Evolutionary conservation across 2,113 vertebrate species (phyloP).

Genomic region (Oreochromis tanganicae): DNA sequence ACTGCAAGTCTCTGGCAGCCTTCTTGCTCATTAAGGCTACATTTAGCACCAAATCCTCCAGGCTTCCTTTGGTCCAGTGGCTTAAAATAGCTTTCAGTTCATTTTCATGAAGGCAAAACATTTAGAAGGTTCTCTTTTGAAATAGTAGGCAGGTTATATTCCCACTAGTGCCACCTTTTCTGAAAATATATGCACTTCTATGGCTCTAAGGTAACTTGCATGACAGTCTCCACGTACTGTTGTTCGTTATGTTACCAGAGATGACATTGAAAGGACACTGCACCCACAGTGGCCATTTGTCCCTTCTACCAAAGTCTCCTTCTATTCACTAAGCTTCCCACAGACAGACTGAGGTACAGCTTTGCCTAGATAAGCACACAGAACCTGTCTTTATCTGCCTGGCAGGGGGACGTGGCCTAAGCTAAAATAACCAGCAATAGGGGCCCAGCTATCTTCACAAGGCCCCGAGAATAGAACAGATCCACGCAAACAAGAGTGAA

Average conservation of each 20-base stretch:
- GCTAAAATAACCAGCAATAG: constrained; percentile 51
- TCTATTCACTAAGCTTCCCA: constrained; percentile 35
- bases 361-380: constrained; percentile 54
- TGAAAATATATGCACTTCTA: background rate
- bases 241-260: background rate
- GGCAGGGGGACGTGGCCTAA: constrained; percentile 34
- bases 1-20: background rate
- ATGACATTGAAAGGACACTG: constrained; percentile 49
- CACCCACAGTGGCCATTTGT: constrained; percentile 20
- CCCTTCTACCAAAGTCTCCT: constrained; percentile 20
- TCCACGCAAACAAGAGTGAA: constrained; percentile 14
- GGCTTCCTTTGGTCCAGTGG: background rate
- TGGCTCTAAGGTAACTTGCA: background rate
- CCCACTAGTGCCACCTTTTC: background rate
- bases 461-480: constrained; percentile 41
- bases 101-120: background rate
- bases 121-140: background rate
- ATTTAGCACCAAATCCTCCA: background rate
- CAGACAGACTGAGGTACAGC: constrained; percentile 35
- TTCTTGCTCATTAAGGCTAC: background rate
- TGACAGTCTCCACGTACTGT: background rate
- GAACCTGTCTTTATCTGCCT: constrained; percentile 59
- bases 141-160: background rate
- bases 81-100: background rate
- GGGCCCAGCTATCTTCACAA: constrained; percentile 52